phyloP scores from a whole-genome alignment of 1,140 invertebrate species.

The Drosophila murphyi region DNA sequence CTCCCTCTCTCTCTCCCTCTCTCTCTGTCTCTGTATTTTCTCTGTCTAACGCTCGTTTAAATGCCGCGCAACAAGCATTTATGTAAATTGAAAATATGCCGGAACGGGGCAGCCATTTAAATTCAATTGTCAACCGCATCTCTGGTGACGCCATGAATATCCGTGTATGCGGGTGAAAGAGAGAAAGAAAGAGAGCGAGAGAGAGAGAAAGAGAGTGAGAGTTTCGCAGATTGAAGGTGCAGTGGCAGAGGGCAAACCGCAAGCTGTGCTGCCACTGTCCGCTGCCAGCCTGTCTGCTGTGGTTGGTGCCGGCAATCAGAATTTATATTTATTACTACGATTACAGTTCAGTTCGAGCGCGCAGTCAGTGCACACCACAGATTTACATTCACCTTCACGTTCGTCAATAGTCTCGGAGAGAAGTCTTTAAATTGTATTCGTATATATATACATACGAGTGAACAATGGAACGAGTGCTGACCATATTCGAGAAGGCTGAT shows the following conservation, averaged over 20 bases:
- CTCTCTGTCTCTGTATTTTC: conserved; percentile 21
- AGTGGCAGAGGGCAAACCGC: not conserved
- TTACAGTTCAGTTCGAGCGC: conserved; percentile 59
- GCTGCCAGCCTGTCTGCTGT: conserved; percentile 4
- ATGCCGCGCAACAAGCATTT: conserved; percentile 79
- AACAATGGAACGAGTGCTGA: conserved; percentile 68
- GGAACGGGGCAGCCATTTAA: conserved; percentile 67
- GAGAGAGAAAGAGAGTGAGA: not conserved
- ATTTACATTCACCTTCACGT: conserved; percentile 29
- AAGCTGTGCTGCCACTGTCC: conserved; percentile 1
- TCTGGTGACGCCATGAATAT: conserved; percentile 47
- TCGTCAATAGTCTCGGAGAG: conserved; percentile 50
- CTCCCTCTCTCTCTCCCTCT: not conserved
- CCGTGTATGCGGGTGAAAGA: conserved; percentile 19
- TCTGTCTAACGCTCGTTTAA: conserved; percentile 56
- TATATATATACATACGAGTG: not conserved
- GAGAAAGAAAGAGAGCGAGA: not conserved
- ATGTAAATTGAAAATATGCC: conserved; percentile 82
- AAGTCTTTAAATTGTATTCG: conserved; percentile 25
- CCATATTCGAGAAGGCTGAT: conserved; percentile 80
- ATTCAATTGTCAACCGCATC: conserved; percentile 72
- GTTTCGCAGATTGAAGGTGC: not conserved
- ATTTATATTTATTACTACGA: conserved; percentile 72
- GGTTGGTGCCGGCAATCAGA: conserved; percentile 61
- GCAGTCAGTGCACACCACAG: conserved; percentile 47